Evolutionary conservation across 1,140 invertebrate species (phyloP).

Genomic region (Dinoponera quadriceps): DNA sequence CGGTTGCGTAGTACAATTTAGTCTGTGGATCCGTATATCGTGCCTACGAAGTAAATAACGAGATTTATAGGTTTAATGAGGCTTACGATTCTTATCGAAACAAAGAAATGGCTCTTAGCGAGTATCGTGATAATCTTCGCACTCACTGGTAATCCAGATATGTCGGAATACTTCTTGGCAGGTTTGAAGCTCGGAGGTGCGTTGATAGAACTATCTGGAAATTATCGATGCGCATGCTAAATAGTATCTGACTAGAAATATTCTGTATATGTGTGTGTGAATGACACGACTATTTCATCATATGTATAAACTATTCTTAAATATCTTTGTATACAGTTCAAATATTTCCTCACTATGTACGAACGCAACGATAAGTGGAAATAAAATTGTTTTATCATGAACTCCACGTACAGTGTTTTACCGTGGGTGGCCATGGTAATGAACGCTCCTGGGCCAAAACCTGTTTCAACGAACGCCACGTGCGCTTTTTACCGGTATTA

Average conservation of each 20-base stretch:
- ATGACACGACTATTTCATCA: background rate
- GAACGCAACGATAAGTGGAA: background rate
- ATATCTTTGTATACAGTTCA: conserved; percentile 23
- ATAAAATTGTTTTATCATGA: conserved; percentile 8
- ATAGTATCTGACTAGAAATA: background rate
- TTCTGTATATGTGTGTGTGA: conserved; percentile 11
- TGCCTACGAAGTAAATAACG: conserved; percentile 86
- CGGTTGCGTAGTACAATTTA: conserved; percentile 93
- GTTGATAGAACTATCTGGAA: conserved; percentile 93
- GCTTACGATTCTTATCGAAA: conserved; percentile 43
- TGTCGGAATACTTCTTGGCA: conserved; percentile 97
- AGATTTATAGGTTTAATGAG: conserved; percentile 44
- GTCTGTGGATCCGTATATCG: conserved; percentile 96
- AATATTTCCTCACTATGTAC: conserved; percentile 41
- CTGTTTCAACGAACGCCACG: conserved; percentile 92
- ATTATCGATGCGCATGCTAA: conserved; percentile 17
- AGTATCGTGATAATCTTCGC: conserved; percentile 17
- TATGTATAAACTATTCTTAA: background rate
- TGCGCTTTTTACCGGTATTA: conserved; percentile 89
- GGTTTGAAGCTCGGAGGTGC: conserved; percentile 96
- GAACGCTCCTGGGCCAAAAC: conserved; percentile 90
- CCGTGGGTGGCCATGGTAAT: conserved; percentile 89
- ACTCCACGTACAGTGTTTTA: conserved; percentile 88
- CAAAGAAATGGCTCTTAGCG: background rate
- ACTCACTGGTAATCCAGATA: conserved; percentile 93